Evolutionary conservation across 1,140 invertebrate species (phyloP).

Genomic region (Lasioglossum baleicum): DNA sequence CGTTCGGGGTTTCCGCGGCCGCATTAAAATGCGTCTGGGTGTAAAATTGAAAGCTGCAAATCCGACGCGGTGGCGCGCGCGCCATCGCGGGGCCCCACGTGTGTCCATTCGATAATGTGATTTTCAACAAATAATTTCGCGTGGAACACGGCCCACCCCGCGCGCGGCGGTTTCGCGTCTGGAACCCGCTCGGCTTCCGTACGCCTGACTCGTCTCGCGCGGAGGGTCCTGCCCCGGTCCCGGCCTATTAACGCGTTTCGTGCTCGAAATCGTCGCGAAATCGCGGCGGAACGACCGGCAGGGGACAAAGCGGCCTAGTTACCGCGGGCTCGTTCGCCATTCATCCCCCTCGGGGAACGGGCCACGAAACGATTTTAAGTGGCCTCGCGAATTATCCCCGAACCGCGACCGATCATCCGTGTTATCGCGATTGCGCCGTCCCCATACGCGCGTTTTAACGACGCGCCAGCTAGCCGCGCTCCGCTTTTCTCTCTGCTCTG

Average conservation of each 20-base stretch:
- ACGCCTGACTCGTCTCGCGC: constrained; percentile 25
- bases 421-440: too few species aligned
- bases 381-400: too few species aligned
- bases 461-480: too few species aligned
- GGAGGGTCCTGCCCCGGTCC: constrained; percentile 2
- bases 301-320: too few species aligned
- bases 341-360: too few species aligned
- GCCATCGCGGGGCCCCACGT: too few species aligned
- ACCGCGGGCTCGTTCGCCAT: too few species aligned
- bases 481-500: too few species aligned
- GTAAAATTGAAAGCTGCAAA: constrained; percentile 63
- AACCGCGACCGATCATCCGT: too few species aligned
- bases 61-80: constrained; percentile 10
- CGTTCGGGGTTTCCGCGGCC: constrained; percentile 49
- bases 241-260: constrained; percentile 54
- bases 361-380: too few species aligned
- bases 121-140: constrained; percentile 62
- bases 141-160: neutral
- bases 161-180: constrained; percentile 22
- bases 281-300: too few species aligned
- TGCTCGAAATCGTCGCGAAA: constrained; percentile 48
- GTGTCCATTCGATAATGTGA: constrained; percentile 49
- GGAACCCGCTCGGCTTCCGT: constrained; percentile 19
- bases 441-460: too few species aligned
- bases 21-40: constrained; percentile 63